Percentiles rank a stretch among this genome's conserved stretches.
Evolutionary conservation across 2,113 vertebrate species (phyloP).

Genomic region (Pteruthius melanotis): DNA sequence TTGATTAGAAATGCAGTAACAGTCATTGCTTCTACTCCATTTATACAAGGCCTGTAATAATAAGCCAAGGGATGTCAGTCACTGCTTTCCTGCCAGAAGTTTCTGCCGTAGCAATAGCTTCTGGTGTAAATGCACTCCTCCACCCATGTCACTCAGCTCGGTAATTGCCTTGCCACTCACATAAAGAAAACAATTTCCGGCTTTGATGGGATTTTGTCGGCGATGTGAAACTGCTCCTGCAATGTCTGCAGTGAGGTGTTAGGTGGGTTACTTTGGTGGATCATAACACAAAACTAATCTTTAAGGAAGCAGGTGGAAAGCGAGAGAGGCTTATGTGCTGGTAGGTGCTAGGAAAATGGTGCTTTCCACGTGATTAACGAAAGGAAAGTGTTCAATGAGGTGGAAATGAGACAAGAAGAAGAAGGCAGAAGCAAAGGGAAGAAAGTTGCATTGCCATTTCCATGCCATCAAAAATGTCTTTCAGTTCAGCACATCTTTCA

Average conservation of each 20-base stretch:
- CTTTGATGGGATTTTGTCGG: constrained; percentile 1
- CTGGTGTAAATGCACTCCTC: background rate
- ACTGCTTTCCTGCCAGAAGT: constrained; percentile 39
- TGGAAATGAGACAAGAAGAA: background rate
- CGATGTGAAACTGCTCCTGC: background rate
- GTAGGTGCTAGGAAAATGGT: background rate
- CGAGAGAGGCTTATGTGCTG: background rate
- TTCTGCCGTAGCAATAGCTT: constrained; percentile 3
- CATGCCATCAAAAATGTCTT: background rate
- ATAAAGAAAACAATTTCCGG: constrained; percentile 45
- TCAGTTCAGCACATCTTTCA: background rate
- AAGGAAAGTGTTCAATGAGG: background rate
- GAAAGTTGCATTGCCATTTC: background rate
- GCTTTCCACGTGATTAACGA: background rate
- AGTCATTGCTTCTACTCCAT: constrained; percentile 51
- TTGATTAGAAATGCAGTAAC: constrained; percentile 64
- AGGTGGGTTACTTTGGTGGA: constrained; percentile 3
- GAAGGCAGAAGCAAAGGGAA: background rate
- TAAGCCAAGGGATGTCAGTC: constrained; percentile 51
- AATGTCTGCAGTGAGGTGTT: background rate
- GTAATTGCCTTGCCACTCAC: constrained; percentile 59
- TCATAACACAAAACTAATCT: constrained; percentile 45
- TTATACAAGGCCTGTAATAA: constrained; percentile 46
- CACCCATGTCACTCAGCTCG: constrained; percentile 1
- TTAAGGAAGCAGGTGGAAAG: constrained; percentile 23